A percentile compares a stretch with the other conserved stretches of the same genome.
Evolutionary conservation across 2,888 invertebrate species (phyloP).

Genomic region (Rapana venosa): DNA sequence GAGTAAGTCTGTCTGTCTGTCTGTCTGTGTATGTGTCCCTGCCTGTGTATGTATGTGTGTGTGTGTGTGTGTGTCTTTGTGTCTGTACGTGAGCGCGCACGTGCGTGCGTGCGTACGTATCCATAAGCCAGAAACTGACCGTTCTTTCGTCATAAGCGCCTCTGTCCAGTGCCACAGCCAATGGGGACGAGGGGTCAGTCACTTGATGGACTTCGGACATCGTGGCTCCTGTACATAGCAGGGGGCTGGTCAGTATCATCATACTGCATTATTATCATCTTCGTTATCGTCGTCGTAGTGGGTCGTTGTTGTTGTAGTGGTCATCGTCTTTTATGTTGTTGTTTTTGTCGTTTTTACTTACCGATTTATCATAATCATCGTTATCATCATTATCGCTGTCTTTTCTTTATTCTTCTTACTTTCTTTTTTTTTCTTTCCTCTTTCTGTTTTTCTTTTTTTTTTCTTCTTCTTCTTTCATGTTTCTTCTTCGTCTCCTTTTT

Average conservation of each 20-base stretch:
- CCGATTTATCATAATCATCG: neutral
- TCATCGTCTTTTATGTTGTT: constrained; percentile 16
- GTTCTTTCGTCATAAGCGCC: constrained; percentile 23
- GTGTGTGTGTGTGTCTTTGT: neutral
- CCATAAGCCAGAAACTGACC: neutral
- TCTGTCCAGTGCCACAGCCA: neutral
- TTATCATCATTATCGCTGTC: neutral
- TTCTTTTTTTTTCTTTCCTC: neutral
- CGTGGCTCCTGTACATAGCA: neutral
- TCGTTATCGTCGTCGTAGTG: neutral
- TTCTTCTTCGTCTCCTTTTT: neutral
- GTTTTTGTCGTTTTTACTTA: constrained; percentile 25
- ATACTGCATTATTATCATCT: neutral
- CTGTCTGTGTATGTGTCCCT: neutral
- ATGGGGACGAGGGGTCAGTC: neutral
- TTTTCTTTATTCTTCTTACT: neutral
- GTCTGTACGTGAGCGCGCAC: neutral
- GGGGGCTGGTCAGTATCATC: neutral
- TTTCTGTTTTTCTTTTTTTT: neutral
- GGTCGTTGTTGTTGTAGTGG: neutral
- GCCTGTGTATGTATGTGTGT: neutral
- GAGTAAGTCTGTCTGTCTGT: neutral
- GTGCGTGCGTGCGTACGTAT: neutral
- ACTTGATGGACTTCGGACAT: constrained; percentile 1
- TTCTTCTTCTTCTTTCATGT: neutral